These are phyloP conservation scores for Dipodomys ordii DNA, from an alignment of 2,113 vertebrate species.

Conservation along the genomic window DNA sequence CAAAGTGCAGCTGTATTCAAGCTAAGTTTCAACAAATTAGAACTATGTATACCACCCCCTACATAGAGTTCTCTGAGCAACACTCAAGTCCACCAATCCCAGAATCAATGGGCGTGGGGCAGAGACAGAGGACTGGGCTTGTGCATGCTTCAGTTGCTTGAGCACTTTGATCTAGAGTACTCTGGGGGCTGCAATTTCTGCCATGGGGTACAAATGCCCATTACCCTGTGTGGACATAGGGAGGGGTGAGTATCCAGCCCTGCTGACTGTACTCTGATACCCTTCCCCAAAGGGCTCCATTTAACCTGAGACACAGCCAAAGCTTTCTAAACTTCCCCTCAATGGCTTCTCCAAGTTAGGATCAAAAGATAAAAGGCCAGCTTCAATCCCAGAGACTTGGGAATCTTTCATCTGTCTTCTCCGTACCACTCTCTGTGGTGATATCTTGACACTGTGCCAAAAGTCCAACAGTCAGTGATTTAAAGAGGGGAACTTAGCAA, in stretches of 20 bases:
- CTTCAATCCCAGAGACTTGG: background rate
- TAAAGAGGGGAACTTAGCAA: constrained; percentile 44
- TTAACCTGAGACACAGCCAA: background rate
- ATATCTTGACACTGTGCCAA: constrained; percentile 13
- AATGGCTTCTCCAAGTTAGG: background rate
- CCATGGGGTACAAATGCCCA: background rate
- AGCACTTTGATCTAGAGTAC: too few relatives aligned
- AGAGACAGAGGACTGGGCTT: background rate
- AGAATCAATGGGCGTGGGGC: background rate
- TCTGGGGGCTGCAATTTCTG: background rate
- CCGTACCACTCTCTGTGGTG: background rate
- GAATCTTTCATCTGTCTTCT: background rate
- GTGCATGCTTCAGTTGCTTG: background rate
- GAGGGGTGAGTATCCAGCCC: background rate
- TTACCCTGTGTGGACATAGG: background rate
- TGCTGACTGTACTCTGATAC: background rate
- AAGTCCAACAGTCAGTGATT: background rate
- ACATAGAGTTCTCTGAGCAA: background rate
- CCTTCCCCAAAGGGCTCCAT: background rate
- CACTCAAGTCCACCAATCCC: background rate
- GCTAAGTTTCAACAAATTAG: background rate
- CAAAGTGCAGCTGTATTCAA: background rate
- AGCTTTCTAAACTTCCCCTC: background rate
- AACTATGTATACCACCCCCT: background rate
- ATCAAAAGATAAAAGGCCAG: background rate